Base-by-base conservation (phyloP, 2,797 vertebrate genomes). In the Diplodus sargus region DNA sequence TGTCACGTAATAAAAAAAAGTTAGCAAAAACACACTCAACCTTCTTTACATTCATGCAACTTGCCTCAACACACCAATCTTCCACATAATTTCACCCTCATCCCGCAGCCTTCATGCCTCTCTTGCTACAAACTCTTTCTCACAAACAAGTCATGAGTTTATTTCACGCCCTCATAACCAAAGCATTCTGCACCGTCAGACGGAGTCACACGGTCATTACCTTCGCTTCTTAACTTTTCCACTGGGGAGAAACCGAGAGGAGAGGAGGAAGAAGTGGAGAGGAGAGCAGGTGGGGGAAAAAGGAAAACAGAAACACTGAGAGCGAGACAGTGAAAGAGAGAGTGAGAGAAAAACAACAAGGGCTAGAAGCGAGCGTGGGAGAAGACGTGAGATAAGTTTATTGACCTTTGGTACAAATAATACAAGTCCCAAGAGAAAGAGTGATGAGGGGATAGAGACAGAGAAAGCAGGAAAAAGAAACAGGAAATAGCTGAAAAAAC, bases 151-250 rank as follows among this genome's bases (percentile, higher is more conserved):
- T 81, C 67, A 62, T 9, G 22, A 65, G 63, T 76, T 85, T 77
- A 48, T 74, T 76, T 85, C 74, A 91, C 42, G 14, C 78, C 82
- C 71, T 53, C 45, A 70, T 70, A 63, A 81, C 67, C 81, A 89
- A 85, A 84, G 76, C 81, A 85, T 85, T 89, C 49, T 74, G 70
- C 67, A 84, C 45, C 9, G 11, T 80, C 74, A 88, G 76, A 90
- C 71, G 56, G 25, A 67, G 79, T 87, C 83, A 91, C 85, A 86
- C 79, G 34, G 68, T 87, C 57, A 89, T 94, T 94, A 95, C 95
- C 95, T 96, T 94, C 69, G 67, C 64, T 66, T 91, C 84, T 95
- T 90, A 94, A 91, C 89, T 89, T 89, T 92, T 93, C 95, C 94
- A 92, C 88, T 94, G 91, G 84, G 90, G 87, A 92, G 89, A 93